Percentiles rank a stretch among this genome's conserved stretches.
Evolutionary conservation across 2,888 invertebrate genomes (phyloP).

Genomic region (Eupithecia tripunctaria): DNA sequence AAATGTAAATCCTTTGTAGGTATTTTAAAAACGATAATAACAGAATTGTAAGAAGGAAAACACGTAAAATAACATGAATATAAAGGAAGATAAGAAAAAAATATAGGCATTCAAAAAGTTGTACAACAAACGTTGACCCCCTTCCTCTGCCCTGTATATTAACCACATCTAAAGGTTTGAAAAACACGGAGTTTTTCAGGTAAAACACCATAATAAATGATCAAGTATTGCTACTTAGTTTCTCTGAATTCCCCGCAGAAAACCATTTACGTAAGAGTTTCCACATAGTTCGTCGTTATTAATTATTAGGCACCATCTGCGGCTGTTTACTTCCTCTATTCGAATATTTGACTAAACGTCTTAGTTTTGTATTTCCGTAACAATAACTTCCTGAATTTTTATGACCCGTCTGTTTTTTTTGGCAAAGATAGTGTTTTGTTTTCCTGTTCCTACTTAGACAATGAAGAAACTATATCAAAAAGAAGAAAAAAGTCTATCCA

Average conservation of each 20-base stretch:
- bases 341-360: conserved; percentile 41
- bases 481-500: too few relatives aligned
- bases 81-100: too few relatives aligned
- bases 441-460: conserved; percentile 6
- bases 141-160: too few relatives aligned
- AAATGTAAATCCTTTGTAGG: too few relatives aligned
- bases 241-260: not conserved
- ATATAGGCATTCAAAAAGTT: too few relatives aligned
- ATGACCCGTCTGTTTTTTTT: conserved; percentile 19
- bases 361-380: conserved; percentile 37
- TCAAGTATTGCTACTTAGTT: not conserved
- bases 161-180: too few relatives aligned
- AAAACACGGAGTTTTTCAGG: not conserved
- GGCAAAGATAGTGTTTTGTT: conserved; percentile 22
- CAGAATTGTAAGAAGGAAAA: too few relatives aligned
- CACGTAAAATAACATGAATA: too few relatives aligned
- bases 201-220: not conserved
- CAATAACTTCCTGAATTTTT: conserved; percentile 36
- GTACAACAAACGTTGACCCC: too few relatives aligned
- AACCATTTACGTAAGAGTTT: not conserved
- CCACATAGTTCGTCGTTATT: not conserved
- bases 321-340: conserved; percentile 47
- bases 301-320: conserved; percentile 21
- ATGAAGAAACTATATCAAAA: too few relatives aligned
- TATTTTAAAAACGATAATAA: too few relatives aligned